Percentiles rank a stretch among this genome's conserved stretches.
Evolutionary conservation across 2,797 vertebrate species (phyloP).

Genomic region (Dendrocincla tyrannina): DNA sequence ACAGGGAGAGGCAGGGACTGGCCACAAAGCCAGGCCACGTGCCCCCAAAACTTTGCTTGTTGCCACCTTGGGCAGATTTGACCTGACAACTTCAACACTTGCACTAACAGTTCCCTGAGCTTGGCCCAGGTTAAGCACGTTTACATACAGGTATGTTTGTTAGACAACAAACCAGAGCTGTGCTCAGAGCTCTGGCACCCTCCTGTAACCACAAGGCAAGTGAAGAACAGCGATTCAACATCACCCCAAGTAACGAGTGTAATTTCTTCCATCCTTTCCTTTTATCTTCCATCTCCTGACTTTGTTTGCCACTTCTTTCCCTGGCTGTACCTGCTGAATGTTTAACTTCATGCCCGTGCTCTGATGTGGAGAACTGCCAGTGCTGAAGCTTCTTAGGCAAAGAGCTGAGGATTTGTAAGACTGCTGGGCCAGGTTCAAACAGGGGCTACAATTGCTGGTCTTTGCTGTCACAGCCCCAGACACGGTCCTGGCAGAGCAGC

Average conservation of each 20-base stretch:
- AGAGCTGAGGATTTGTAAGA: neutral
- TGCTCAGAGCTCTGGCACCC: neutral
- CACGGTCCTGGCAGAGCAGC: neutral
- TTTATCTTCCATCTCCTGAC: neutral
- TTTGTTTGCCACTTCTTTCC: neutral
- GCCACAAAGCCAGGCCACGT: neutral
- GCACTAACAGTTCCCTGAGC: neutral
- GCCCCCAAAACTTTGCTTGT: neutral
- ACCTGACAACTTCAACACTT: neutral
- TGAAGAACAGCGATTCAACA: neutral
- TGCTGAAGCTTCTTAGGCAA: neutral
- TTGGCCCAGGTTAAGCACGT: neutral
- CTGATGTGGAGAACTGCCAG: neutral
- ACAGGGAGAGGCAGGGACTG: neutral
- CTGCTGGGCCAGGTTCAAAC: neutral
- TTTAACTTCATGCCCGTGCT: neutral
- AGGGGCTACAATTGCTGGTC: neutral
- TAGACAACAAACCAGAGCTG: neutral
- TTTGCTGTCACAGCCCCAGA: rapidly evolving
- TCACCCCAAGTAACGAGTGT: neutral
- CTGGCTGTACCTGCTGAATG: neutral
- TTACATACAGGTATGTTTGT: neutral
- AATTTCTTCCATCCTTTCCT: neutral
- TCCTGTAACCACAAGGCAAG: neutral
- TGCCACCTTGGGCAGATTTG: neutral